These are phyloP conservation scores for Netta rufina DNA, from an alignment of 2,797 vertebrate species.

Conservation along the genomic window DNA sequence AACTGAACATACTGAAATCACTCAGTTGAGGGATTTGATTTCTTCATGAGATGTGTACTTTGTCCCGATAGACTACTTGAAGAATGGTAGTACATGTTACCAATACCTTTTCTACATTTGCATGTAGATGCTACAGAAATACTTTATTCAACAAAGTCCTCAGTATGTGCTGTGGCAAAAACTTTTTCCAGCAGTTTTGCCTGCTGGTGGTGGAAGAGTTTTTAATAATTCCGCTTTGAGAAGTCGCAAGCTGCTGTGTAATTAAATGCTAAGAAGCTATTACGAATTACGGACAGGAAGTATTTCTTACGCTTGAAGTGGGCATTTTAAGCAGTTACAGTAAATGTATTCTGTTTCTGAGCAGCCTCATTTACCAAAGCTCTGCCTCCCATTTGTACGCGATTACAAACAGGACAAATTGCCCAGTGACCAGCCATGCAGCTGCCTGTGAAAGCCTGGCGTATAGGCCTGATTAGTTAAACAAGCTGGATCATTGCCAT, in stretches of 20 bases:
- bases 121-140: neutral
- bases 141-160: neutral
- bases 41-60: neutral
- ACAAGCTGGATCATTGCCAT: neutral
- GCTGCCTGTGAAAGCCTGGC: neutral
- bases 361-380: neutral
- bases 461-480: neutral
- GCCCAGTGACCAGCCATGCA: constrained; percentile 3
- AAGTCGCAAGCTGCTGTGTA: neutral
- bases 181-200: neutral
- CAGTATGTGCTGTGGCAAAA: neutral
- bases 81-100: neutral
- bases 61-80: neutral
- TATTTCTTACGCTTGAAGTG: neutral
- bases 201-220: neutral
- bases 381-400: neutral
- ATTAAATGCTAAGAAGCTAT: neutral
- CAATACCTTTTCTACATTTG: neutral
- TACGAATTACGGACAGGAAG: neutral
- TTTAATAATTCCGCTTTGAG: neutral
- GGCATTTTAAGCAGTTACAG: neutral
- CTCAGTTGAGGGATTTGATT: neutral
- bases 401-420: neutral
- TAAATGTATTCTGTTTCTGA: neutral
- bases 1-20: neutral